Percentiles rank a stretch among this genome's conserved stretches.
Evolutionary conservation across 2,888 invertebrate species (phyloP).

Genomic region (Cosmorhoe ocellata): DNA sequence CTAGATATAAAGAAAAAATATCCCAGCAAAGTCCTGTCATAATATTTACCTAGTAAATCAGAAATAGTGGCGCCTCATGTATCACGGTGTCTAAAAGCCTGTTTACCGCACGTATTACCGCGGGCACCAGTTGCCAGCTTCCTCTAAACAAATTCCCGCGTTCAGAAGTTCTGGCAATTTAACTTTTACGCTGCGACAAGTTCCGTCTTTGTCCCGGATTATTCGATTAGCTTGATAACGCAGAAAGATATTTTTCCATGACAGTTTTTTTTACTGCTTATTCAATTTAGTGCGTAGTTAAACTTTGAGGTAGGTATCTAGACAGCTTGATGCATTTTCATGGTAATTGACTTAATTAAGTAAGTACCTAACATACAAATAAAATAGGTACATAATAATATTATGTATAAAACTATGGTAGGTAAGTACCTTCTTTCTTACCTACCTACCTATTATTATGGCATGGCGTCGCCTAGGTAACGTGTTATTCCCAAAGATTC

Average conservation of each 20-base stretch:
- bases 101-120: constrained; percentile 30
- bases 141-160: constrained; percentile 42
- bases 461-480: too few species aligned
- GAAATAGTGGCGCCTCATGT: constrained; percentile 9
- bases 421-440: too few species aligned
- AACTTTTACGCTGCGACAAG: constrained; percentile 60
- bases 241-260: constrained; percentile 36
- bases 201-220: constrained; percentile 54
- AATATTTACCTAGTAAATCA: neutral
- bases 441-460: too few species aligned
- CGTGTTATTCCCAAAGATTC: too few species aligned
- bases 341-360: too few species aligned
- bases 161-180: constrained; percentile 56
- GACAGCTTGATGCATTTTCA: too few species aligned
- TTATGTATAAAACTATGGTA: too few species aligned
- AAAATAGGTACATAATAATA: too few species aligned
- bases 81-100: constrained; percentile 21
- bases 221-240: constrained; percentile 54
- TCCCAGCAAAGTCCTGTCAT: neutral
- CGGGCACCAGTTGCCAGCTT: constrained; percentile 28
- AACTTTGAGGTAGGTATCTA: too few species aligned
- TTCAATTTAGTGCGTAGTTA: too few species aligned
- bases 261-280: neutral
- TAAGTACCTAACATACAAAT: too few species aligned
- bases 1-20: neutral